These are phyloP conservation scores for Drosophila rubida DNA, from an alignment of 2,888 invertebrate genomes.

Conservation along the genomic window DNA sequence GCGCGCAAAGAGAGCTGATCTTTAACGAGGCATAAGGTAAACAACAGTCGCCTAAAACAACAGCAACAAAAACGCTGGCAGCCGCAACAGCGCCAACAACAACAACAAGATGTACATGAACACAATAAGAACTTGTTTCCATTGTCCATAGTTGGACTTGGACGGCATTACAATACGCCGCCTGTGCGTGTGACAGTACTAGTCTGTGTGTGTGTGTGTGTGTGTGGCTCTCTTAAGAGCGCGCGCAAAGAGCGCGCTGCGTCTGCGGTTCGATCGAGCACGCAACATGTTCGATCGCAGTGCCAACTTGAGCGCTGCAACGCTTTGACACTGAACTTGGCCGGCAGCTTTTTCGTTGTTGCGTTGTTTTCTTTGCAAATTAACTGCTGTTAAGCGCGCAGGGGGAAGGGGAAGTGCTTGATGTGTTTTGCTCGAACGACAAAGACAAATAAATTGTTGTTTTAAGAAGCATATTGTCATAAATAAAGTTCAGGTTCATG, in stretches of 20 bases:
- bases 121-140: constrained; percentile 70
- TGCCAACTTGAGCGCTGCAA: constrained; percentile 38
- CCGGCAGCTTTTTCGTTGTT: constrained; percentile 5
- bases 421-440: neutral
- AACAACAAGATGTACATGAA: constrained; percentile 21
- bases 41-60: constrained; percentile 69
- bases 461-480: too few species aligned
- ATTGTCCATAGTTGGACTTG: constrained; percentile 71
- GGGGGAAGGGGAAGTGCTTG: neutral
- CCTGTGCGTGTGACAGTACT: neutral
- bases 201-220: neutral
- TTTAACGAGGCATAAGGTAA: constrained; percentile 74
- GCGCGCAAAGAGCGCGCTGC: constrained; percentile 26
- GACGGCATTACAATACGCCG: constrained; percentile 35
- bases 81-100: constrained; percentile 16
- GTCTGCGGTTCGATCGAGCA: constrained; percentile 34
- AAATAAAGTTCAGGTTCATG: too few species aligned
- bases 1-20: constrained; percentile 47
- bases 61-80: constrained; percentile 41
- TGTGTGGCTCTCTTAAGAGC: constrained; percentile 46
- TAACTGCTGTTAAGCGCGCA: constrained; percentile 8
- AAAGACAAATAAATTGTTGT: neutral
- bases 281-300: constrained; percentile 36
- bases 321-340: constrained; percentile 71
- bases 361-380: constrained; percentile 14